Percentiles rank a stretch among this genome's conserved stretches.
phyloP scores from a whole-genome alignment of 1,140 invertebrate species.

The Bombus cullumanus region DNA sequence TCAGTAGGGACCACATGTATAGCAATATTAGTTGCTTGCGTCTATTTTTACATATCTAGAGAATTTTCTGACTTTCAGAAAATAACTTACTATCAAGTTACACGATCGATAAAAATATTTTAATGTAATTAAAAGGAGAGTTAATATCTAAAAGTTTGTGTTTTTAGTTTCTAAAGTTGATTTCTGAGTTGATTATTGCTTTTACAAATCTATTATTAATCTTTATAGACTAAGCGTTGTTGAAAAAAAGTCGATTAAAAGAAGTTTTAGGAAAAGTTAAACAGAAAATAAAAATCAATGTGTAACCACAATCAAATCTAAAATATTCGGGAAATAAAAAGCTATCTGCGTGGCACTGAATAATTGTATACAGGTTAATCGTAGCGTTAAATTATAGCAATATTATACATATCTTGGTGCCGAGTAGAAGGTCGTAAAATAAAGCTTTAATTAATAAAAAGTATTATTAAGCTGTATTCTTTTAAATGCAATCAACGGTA shows the following conservation, averaged over 20 bases:
- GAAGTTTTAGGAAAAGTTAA: not conserved
- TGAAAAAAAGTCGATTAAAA: not conserved
- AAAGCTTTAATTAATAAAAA: slow-evolving; percentile 23
- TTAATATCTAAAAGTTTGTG: not conserved
- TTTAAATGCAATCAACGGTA: not conserved
- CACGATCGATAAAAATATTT: not conserved
- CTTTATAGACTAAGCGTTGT: not conserved
- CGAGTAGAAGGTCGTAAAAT: slow-evolving; percentile 45
- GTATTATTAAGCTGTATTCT: slow-evolving; percentile 45
- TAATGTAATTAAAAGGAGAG: not conserved
- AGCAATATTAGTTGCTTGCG: slow-evolving; percentile 17
- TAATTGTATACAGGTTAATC: slow-evolving; percentile 15
- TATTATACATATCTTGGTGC: slow-evolving; percentile 64
- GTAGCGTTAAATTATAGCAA: slow-evolving; percentile 60
- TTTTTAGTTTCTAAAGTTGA: not conserved
- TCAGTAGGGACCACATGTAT: slow-evolving; percentile 39
- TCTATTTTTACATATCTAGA: slow-evolving; percentile 39
- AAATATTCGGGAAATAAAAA: not conserved
- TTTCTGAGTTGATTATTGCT: not conserved
- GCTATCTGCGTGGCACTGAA: not conserved
- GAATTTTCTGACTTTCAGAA: not conserved
- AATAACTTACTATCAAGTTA: not conserved
- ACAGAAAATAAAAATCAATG: not conserved
- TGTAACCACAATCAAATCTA: not conserved
- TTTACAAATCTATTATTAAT: not conserved